These are phyloP conservation scores for Zeugodacus cucurbitae DNA, from an alignment of 1,140 invertebrate species.

Conservation along the genomic window DNA sequence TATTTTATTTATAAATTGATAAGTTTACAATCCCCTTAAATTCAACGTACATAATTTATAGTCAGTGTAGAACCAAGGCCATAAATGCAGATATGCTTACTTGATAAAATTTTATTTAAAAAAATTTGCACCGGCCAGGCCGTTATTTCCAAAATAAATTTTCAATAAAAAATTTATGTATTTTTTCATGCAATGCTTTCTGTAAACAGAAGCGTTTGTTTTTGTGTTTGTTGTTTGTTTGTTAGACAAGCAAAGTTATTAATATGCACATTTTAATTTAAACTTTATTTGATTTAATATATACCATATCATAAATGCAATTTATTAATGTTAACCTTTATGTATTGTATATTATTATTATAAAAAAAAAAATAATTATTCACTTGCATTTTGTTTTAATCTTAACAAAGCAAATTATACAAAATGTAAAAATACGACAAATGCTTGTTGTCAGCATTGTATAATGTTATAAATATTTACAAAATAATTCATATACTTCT, in stretches of 20 bases:
- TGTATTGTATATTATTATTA: conserved; percentile 9
- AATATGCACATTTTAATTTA: background rate
- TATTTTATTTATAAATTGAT: background rate
- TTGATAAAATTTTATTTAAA: no score
- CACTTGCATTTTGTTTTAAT: background rate
- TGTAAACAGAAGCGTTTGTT: background rate
- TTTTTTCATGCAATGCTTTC: background rate
- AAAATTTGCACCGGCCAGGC: background rate
- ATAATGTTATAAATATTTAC: background rate
- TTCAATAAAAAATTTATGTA: background rate
- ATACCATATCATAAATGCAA: background rate
- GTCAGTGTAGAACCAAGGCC: background rate
- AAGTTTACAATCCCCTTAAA: background rate
- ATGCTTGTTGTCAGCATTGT: background rate
- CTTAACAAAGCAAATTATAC: background rate
- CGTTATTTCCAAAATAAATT: background rate
- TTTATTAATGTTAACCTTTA: conserved; percentile 11
- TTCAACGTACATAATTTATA: background rate
- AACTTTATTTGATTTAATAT: conserved; percentile 3
- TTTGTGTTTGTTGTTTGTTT: conserved; percentile 15
- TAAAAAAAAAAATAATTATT: background rate
- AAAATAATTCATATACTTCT: background rate
- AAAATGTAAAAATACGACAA: background rate
- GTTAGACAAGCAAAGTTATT: background rate
- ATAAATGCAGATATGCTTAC: background rate